Base-by-base conservation (phyloP, 2,888 invertebrate species). In the Nowickia ferox region DNA sequence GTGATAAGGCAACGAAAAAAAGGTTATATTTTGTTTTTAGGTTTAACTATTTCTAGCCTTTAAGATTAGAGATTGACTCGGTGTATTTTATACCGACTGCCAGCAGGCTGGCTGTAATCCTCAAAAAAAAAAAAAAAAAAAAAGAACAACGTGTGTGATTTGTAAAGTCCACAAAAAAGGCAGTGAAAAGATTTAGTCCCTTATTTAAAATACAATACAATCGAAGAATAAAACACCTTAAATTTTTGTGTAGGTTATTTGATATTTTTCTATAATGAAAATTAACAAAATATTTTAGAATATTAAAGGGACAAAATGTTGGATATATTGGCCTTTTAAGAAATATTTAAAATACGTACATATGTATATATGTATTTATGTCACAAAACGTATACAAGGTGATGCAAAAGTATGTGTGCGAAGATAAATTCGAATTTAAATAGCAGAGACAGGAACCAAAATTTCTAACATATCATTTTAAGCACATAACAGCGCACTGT, bases 1-100 rank as follows among this genome's bases (percentile, higher is more conserved):
- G 77, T 57, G 85, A 85, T 85, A 85, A 85, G 81, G 42, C 53
- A 57, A 15, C 53, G 48, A 66, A 15, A 57, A 51, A 42, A 44
- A 17, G 5, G 10, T 46, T 71, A 11, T 1, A n/a, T 51, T 65
- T 66, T 48, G n/a, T 57, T 19, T 53, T 69, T 61, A 6, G 2
- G n/a, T 66, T 40, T 77, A 48, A 10, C 19, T 68, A 30, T 77
- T 69, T 66, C 72, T 55, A 80, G 79, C 72, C 74, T 68, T 57
- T 59, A 61, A 51, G 59, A 59, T 81, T 81, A 81, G 51, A 68
- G 66, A 59, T 68, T n/a, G n/a, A n/a, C n/a, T 9, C 69, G 61
- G 68, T 51, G 17, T 63, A 74, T 51, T 4, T 30, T 38, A n/a
- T 6, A 22, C 51, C 48, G 69, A 15, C 68, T 68, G 55, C 13